Evolutionary conservation across 2,888 invertebrate species (phyloP).

Genomic region (Nycteola revayana): DNA sequence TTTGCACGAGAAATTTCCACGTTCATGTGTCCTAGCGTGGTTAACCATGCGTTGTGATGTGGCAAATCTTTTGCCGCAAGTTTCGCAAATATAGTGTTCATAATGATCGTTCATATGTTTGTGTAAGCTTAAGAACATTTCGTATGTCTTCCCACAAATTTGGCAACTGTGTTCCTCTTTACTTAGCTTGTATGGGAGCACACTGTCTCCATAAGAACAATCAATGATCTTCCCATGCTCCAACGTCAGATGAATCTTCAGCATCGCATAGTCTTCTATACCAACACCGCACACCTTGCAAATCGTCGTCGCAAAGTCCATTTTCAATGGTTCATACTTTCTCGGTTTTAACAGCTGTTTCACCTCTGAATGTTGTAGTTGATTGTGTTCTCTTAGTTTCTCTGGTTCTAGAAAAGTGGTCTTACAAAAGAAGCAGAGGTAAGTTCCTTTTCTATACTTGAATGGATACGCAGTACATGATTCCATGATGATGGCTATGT

Average conservation of each 20-base stretch:
- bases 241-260: conserved; percentile 55
- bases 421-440: conserved; percentile 70
- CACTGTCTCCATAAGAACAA: conserved; percentile 58
- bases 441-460: conserved; percentile 70
- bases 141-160: conserved; percentile 68
- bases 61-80: conserved; percentile 70
- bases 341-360: conserved; percentile 54
- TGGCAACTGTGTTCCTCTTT: conserved; percentile 67
- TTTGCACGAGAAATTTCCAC: conserved; percentile 65
- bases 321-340: conserved; percentile 71
- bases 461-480: conserved; percentile 70
- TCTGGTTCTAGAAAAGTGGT: conserved; percentile 66
- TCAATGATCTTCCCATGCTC: conserved; percentile 61
- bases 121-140: conserved; percentile 69
- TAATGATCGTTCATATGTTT: conserved; percentile 76
- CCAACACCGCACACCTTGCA: conserved; percentile 59
- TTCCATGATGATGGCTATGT: conserved; percentile 60
- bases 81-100: conserved; percentile 71
- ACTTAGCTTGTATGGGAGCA: conserved; percentile 67
- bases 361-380: conserved; percentile 47
- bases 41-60: conserved; percentile 69
- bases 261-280: conserved; percentile 50
- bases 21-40: conserved; percentile 63
- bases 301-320: conserved; percentile 58
- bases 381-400: conserved; percentile 62